Percentiles rank a stretch among this genome's conserved stretches.
These are phyloP conservation scores for Parnassius mnemosyne DNA, from an alignment of 2,888 invertebrate species.

Conservation along the genomic window DNA sequence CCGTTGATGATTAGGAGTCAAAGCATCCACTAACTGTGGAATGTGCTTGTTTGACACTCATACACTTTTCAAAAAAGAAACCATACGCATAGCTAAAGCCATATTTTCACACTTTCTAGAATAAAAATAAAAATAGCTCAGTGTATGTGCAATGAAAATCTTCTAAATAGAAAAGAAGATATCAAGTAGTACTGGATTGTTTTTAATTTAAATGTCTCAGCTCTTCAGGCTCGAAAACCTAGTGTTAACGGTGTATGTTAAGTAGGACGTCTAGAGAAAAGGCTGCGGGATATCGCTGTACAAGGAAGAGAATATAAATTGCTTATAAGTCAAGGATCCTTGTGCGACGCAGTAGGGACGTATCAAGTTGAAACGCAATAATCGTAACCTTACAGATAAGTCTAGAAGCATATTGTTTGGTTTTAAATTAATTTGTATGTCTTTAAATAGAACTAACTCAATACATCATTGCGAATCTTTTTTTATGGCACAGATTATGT, in stretches of 20 bases:
- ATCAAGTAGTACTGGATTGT: constrained; percentile 36
- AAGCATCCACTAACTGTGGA: too few relatives aligned
- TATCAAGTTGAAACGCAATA: constrained; percentile 13
- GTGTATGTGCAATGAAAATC: constrained; percentile 18
- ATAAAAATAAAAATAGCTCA: too few relatives aligned
- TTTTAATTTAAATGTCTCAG: constrained; percentile 51
- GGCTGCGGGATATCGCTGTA: constrained; percentile 49
- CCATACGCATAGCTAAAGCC: too few relatives aligned
- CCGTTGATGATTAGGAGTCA: too few relatives aligned
- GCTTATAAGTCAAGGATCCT: constrained; percentile 65
- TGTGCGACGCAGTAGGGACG: constrained; percentile 37
- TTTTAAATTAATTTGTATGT: too few relatives aligned
- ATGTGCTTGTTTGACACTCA: too few relatives aligned
- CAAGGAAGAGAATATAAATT: constrained; percentile 72
- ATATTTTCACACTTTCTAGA: too few relatives aligned
- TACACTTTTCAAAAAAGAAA: too few relatives aligned
- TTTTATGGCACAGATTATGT: too few relatives aligned
- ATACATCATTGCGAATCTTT: too few relatives aligned
- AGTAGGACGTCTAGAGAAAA: constrained; percentile 53
- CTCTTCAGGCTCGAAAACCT: constrained; percentile 42
- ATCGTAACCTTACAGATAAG: constrained; percentile 6
- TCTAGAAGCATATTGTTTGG: neutral
- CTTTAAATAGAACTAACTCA: too few relatives aligned
- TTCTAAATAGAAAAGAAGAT: constrained; percentile 32
- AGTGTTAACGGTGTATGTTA: constrained; percentile 37